Conservation (phyloP, 2,888 invertebrate species). For the Andrena haemorrhoa region DNA sequence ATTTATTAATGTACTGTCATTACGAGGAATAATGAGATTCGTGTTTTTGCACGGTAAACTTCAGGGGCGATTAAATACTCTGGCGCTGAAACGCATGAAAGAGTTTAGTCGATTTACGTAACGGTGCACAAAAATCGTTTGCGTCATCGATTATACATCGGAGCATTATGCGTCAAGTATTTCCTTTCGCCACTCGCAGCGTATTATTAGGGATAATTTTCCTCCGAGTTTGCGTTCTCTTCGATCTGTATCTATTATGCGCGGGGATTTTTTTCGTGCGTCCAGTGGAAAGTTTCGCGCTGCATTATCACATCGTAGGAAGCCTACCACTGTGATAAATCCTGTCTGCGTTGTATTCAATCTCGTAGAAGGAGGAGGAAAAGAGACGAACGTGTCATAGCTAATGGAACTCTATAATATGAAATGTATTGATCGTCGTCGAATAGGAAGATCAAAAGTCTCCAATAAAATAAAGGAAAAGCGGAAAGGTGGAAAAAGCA, state of each 20-base stretch:
- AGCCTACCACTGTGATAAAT: not conserved
- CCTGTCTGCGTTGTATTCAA: no score
- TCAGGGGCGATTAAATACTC: not conserved
- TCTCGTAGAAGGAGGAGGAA: not conserved
- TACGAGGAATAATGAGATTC: not conserved
- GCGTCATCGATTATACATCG: slow-evolving; percentile 19
- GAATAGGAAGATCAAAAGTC: not conserved
- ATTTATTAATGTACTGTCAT: not conserved
- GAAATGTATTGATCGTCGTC: no score
- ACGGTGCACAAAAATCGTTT: slow-evolving; percentile 20
- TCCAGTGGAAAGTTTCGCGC: not conserved
- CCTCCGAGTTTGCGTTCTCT: slow-evolving; percentile 1
- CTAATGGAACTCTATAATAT: not conserved
- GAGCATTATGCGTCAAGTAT: slow-evolving; percentile 8
- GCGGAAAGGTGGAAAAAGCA: not conserved
- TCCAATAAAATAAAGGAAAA: not conserved
- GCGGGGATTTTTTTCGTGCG: not conserved
- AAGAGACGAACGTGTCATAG: not conserved
- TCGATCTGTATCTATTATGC: slow-evolving; percentile 18
- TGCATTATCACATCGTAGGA: not conserved
- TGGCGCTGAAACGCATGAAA: no score
- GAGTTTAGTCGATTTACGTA: slow-evolving; percentile 13
- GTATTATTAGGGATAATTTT: slow-evolving; percentile 34
- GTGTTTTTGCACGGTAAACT: not conserved
- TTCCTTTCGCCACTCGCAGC: not conserved